Evolutionary conservation across 2,113 vertebrate species (phyloP), one percentile per base, ranked within the genome.

Genomic region (Caracal caracal): DNA sequence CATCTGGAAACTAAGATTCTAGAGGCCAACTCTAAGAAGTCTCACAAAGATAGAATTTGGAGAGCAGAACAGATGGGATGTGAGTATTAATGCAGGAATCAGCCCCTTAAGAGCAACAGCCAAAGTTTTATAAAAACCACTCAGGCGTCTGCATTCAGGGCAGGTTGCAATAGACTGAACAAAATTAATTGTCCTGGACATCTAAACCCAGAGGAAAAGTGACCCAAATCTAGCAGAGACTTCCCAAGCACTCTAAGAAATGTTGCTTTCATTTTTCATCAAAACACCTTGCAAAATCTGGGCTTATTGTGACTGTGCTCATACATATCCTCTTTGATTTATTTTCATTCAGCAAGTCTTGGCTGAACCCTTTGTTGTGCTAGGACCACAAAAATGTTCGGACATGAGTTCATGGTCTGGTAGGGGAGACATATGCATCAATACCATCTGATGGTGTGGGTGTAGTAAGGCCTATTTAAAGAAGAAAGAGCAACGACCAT

Each of bases 1-100:
- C 78, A 79, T n/a, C 33, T 79, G 86, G 51, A 65, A 90, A 37
- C 88, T 20, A 47, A 88, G 85, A 94, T 73, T 87, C 88, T 51
- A 68, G 51, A 26, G 85, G 59, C 22, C 0, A 35, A 66, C 49
- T 43, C n/a, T 1, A 37, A 87, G 56, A 91, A 92, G 56, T n/a
- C 83, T 87, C 71, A 20, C 33, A 28, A 75, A 92, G 89, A 80
- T 35, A 33, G 19, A 30, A 51, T 84, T 24, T 88, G 71, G 63
- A 73, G 4, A 56, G 63, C 35, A 73, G 92, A 84, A 13, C n/a
- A 84, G 93, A 88, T 35, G 51, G 76, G 65, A 33, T 35, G 4
- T 59, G 47, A 47, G 87, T 19, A 47, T 51, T 30, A 40, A 65
- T 6, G 16, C 51, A 71, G 59, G 5, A 47, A 65, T 12, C 20